phyloP scores from a whole-genome alignment of 2,888 invertebrate genomes.

The Epistrophella euchroma region DNA sequence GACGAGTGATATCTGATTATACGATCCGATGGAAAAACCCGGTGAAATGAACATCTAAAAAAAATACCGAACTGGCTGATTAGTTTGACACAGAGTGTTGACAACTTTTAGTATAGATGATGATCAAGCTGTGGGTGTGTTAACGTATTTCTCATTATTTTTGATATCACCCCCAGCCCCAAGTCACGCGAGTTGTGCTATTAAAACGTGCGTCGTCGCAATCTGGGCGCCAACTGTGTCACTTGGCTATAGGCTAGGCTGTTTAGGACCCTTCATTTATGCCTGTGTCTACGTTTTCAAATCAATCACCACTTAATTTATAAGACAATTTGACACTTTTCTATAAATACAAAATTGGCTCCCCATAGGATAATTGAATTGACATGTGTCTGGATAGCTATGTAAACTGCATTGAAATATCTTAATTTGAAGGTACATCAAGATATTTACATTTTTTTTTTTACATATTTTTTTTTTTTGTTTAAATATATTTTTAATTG shows the following conservation, averaged over 20 bases:
- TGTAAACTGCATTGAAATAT: conserved; percentile 21
- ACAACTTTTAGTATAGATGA: no score
- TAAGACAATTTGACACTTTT: not conserved
- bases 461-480: not conserved
- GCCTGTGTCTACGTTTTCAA: not conserved
- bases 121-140: no score
- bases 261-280: not conserved
- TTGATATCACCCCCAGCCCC: no score
- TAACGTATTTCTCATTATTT: no score
- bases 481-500: conserved; percentile 64
- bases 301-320: not conserved
- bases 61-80: no score
- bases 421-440: conserved; percentile 33
- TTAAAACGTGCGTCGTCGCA: not conserved
- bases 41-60: no score
- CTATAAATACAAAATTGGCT: conserved; percentile 1
- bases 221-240: not conserved
- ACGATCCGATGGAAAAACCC: no score
- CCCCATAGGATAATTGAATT: conserved; percentile 15
- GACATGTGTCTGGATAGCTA: conserved; percentile 25
- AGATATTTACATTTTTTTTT: not conserved
- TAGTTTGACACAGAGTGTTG: no score
- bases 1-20: no score
- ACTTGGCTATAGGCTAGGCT: not conserved
- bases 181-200: no score